These are phyloP conservation scores for Aethina tumida DNA, from an alignment of 1,140 invertebrate species.

Conservation along the genomic window DNA sequence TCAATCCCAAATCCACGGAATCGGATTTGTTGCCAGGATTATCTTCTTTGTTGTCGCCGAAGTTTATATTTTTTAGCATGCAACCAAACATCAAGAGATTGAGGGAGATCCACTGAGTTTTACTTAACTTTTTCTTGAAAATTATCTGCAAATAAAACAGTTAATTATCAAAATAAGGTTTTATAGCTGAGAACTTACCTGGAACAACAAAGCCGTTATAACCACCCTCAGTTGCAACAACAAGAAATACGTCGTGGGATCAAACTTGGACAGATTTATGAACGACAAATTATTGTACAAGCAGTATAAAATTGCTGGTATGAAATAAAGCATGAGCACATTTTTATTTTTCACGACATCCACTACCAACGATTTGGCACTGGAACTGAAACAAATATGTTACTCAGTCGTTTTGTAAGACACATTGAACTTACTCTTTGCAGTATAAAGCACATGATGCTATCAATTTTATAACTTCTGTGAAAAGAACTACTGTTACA, in stretches of 20 bases:
- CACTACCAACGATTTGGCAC: conserved; percentile 38
- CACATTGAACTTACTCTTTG: conserved; percentile 47
- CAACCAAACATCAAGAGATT: conserved; percentile 80
- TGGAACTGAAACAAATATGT: conserved; percentile 37
- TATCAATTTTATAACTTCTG: conserved; percentile 78
- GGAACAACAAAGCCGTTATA: conserved; percentile 84
- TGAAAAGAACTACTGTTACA: conserved; percentile 76
- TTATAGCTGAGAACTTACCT: conserved; percentile 55
- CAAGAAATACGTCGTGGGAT: conserved; percentile 90
- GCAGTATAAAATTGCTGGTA: conserved; percentile 85
- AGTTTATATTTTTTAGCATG: conserved; percentile 80
- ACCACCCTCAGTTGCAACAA: conserved; percentile 89
- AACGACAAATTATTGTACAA: conserved; percentile 94
- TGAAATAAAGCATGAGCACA: conserved; percentile 76
- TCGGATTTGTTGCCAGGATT: conserved; percentile 36
- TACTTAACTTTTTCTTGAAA: conserved; percentile 75
- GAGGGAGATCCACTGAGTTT: conserved; percentile 83
- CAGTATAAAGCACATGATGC: conserved; percentile 62
- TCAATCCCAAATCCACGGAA: conserved; percentile 50
- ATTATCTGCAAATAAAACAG: conserved; percentile 51
- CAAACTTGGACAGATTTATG: conserved; percentile 80
- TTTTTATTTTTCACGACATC: conserved; percentile 49
- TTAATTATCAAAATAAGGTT: conserved; percentile 3
- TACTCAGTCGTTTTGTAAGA: conserved; percentile 7
- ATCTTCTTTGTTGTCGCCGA: conserved; percentile 33